Percentiles rank a stretch among this genome's conserved stretches.
These are phyloP conservation scores for Colletes collaris DNA, from an alignment of 2,888 invertebrate species.

Conservation along the genomic window DNA sequence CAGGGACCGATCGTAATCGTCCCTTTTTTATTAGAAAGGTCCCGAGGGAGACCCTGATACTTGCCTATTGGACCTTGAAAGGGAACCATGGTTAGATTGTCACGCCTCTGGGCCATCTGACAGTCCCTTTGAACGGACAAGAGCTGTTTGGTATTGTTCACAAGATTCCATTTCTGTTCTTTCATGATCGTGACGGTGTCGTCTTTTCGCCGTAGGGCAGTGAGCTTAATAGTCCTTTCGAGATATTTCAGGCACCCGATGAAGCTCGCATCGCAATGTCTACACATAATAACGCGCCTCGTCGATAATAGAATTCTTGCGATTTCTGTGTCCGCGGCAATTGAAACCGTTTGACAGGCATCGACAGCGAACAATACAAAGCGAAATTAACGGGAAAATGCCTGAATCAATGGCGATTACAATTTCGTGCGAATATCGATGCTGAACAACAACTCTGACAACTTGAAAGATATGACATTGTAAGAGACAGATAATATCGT, in stretches of 20 bases:
- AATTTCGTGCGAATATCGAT: too few relatives aligned
- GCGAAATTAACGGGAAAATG: too few relatives aligned
- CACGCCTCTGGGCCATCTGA: slow-evolving; percentile 81
- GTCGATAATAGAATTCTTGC: background rate
- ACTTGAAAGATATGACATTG: too few relatives aligned
- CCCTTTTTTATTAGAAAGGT: background rate
- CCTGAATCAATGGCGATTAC: background rate
- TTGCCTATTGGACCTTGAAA: slow-evolving; percentile 84
- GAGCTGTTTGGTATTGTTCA: slow-evolving; percentile 81
- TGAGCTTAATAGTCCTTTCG: slow-evolving; percentile 79
- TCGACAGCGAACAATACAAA: too few relatives aligned
- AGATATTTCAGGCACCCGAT: slow-evolving; percentile 85
- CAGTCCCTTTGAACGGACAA: slow-evolving; percentile 84
- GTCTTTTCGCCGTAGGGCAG: slow-evolving; percentile 84
- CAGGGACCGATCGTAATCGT: background rate
- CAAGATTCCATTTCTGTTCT: slow-evolving; percentile 83
- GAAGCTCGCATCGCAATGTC: slow-evolving; percentile 85
- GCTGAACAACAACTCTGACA: background rate
- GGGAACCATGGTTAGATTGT: slow-evolving; percentile 83
- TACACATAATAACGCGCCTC: slow-evolving; percentile 62
- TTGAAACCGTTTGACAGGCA: too few relatives aligned
- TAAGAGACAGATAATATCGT: too few relatives aligned
- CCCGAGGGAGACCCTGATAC: slow-evolving; percentile 29
- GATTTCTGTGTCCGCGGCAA: background rate
- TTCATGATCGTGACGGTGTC: slow-evolving; percentile 84